Base-by-base conservation (phyloP, 2,888 invertebrate genomes). In the Nomada ferruginata region DNA sequence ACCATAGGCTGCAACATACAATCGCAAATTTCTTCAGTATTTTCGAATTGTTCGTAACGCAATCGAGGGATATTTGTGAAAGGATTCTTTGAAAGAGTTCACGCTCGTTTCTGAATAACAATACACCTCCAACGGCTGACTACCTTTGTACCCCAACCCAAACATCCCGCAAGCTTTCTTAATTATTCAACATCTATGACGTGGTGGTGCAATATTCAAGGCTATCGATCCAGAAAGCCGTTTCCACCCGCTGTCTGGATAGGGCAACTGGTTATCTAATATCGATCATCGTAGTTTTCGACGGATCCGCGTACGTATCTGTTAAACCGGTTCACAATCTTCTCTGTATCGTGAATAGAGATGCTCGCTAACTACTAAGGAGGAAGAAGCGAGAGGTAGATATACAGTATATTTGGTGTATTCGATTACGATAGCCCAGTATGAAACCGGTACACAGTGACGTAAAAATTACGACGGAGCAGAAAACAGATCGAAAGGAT, bases 1-100 rank as follows among this genome's bases (percentile, higher is more conserved):
- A 89, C 89, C 89, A 90, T 90, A 89, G 80, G 88, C 91, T 93
- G 90, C 18, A 92, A 93, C 79, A 89, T 55, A 63, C 18, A 3
- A 81, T 13, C 47, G 0, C 47, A 47, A 47, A 61, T 26, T 11
- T 2, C 13, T 1, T 20, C 5, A 4, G 60, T 60, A 59, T 4
- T 20, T 20, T 53, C 36, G 36, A 36, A 36, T 36, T 36, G 7
- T 36, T 36, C 36, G 36, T 36, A 36, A 36, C 7, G 36, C 36
- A 7, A 36, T 36, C 36, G 36, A 7, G 36, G 36, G 36, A 36
- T 36, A 36, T 36, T 36, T 36, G 36, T 36, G 36, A 36, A 36
- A 36, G 36, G 36, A 36, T 36, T 36, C 36, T 36, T 7, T 36
- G 36, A 36, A 36, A 36, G 36, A 36, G 36, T 36, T 36, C 18